phyloP scores from a whole-genome alignment of 2,797 vertebrate genomes.

The Gadopsis marmoratus region DNA sequence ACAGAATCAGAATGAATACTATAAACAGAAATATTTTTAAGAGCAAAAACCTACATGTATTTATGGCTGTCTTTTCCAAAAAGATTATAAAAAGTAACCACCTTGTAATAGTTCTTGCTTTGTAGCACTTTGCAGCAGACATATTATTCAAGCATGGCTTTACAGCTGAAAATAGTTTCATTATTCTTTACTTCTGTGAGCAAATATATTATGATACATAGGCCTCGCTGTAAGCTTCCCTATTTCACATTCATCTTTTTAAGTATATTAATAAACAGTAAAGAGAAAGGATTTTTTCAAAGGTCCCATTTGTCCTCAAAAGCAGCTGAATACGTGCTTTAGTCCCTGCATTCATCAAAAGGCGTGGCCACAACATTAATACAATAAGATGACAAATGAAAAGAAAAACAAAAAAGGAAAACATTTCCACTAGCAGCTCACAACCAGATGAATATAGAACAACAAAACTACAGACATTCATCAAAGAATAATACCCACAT shows the following conservation, averaged over 20 bases:
- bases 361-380: conserved; percentile 76
- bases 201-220: conserved; percentile 84
- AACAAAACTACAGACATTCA: conserved; percentile 64
- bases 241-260: conserved; percentile 87
- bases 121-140: conserved; percentile 84
- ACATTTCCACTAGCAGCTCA: conserved; percentile 55
- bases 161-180: conserved; percentile 85
- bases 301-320: conserved; percentile 86
- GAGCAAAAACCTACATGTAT: conserved; percentile 72
- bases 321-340: conserved; percentile 86
- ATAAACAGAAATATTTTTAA: conserved; percentile 52
- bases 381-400: conserved; percentile 76
- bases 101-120: conserved; percentile 86
- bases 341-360: conserved; percentile 84
- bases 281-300: conserved; percentile 84
- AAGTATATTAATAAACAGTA: conserved; percentile 89
- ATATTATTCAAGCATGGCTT: conserved; percentile 85
- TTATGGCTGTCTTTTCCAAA: conserved; percentile 84
- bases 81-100: conserved; percentile 86
- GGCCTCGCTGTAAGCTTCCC: conserved; percentile 66
- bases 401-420: conserved; percentile 35
- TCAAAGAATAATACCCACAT: conserved; percentile 67
- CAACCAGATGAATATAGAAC: conserved; percentile 74
- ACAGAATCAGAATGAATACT: conserved; percentile 50
- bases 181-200: conserved; percentile 85